Evolutionary conservation across 2,888 invertebrate species (phyloP), one percentile per base, ranked within the genome.

Genomic region (Thysanoteuthis rhombus): DNA sequence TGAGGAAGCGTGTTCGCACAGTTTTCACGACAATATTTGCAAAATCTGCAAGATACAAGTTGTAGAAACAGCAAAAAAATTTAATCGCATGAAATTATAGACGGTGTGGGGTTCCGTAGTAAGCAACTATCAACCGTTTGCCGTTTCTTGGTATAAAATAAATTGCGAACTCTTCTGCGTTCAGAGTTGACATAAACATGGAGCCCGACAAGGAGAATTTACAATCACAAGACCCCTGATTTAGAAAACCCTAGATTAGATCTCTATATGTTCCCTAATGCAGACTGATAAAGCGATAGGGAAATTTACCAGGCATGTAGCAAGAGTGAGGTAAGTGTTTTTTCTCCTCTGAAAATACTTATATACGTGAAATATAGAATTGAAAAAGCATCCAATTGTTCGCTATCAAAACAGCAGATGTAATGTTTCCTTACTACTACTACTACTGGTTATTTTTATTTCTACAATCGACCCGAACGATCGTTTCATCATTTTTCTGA

Each of bases 181-280:
- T 92, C n/a, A 92, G 45, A 92, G 40, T 92, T 28, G 36, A 92
- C 75, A 40, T 92, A 45, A 92, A 32, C n/a, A 92, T 92, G 92
- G 92, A 92, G 19, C n/a, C 45, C 40, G 42, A 45, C 45, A 45
- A 92, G 92, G 92, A 92, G 92, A 28, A 19, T 92, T 92, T 92
- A 92, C 92, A 92, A 92, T 92, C 36, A 32, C 42, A 45, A 45
- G 42, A 45, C 4, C 40, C 28, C 40, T 36, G 40, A 32, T 45
- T 92, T 92, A 40, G 42, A 92, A 92, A 92, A 40, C 45, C 40
- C 92, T 92, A 92, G 92, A 92, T 45, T 45, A 92, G 92, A 92
- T 92, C 39, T 32, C 92, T 92, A 92, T 45, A 92, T 92, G 92
- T 40, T 92, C 92, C 92, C 92, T 92, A 92, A 92, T 92, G 92